Conservation (phyloP, 2,797 vertebrate species). For the Neomorphus geoffroyi region DNA sequence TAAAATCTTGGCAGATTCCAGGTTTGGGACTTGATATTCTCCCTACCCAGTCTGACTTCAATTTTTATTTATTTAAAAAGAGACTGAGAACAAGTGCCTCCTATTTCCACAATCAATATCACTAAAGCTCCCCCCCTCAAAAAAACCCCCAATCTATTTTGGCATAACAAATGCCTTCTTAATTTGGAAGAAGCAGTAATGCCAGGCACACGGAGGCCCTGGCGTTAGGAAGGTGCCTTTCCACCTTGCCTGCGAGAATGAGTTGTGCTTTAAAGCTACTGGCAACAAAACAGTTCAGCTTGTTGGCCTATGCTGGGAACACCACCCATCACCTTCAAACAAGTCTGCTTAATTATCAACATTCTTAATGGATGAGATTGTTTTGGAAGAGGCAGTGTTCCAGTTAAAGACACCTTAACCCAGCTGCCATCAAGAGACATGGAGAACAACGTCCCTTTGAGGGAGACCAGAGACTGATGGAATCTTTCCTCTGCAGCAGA, state of each 20-base stretch:
- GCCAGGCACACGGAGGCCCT: neutral
- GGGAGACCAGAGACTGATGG: neutral
- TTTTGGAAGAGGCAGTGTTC: neutral
- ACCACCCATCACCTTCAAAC: neutral
- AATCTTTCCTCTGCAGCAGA: neutral
- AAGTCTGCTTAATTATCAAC: neutral
- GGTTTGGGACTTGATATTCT: neutral
- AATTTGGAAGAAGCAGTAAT: neutral
- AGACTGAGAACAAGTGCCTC: neutral
- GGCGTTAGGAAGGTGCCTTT: neutral
- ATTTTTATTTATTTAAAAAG: neutral
- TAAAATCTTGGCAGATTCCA: neutral
- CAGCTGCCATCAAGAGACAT: neutral
- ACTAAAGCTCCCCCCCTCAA: neutral
- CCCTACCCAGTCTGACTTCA: neutral
- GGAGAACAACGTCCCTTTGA: neutral
- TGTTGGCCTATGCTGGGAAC: neutral
- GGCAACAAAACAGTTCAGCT: neutral
- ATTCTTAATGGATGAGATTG: neutral
- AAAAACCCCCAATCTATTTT: neutral
- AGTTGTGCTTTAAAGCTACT: neutral
- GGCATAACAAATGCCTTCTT: neutral
- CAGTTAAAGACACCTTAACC: neutral
- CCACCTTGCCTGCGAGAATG: neutral
- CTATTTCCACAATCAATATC: neutral